Percentiles rank a stretch among this genome's conserved stretches.
These are phyloP conservation scores for Pammene fasciana DNA, from an alignment of 2,888 invertebrate genomes.

Conservation along the genomic window DNA sequence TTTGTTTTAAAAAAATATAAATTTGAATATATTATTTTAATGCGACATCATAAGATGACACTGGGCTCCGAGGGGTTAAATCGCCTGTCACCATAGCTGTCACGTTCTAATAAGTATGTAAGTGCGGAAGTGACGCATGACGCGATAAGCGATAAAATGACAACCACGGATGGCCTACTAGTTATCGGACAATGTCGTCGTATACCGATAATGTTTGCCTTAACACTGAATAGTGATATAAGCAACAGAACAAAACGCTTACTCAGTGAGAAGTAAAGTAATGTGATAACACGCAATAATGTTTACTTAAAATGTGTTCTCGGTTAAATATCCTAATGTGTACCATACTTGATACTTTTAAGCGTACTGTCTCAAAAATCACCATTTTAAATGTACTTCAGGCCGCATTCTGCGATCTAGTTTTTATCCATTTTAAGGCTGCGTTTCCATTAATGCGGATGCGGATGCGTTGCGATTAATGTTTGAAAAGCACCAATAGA, in stretches of 20 bases:
- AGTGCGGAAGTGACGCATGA: too few species aligned
- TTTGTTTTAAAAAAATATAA: too few species aligned
- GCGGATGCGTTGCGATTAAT: too few species aligned
- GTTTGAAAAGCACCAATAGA: too few species aligned
- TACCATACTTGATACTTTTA: constrained; percentile 25
- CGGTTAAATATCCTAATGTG: constrained; percentile 32
- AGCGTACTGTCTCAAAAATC: constrained; percentile 2
- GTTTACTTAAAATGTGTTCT: constrained; percentile 29
- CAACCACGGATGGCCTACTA: too few species aligned
- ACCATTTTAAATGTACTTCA: neutral
- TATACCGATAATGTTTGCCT: constrained; percentile 21
- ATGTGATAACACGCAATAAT: constrained; percentile 37
- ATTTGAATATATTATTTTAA: too few species aligned
- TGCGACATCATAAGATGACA: too few species aligned
- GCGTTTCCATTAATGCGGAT: too few species aligned
- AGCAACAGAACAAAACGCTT: constrained; percentile 30
- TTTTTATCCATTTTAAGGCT: neutral
- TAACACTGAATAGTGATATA: constrained; percentile 27
- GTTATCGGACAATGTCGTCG: constrained; percentile 33
- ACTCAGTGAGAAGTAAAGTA: constrained; percentile 30
- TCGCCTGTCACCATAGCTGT: too few species aligned
- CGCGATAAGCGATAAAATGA: too few species aligned
- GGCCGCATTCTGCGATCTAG: constrained; percentile 3
- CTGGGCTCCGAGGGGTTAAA: too few species aligned
- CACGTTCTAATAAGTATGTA: too few species aligned